phyloP scores from a whole-genome alignment of 2,797 vertebrate species.

The Leuciscus waleckii region DNA sequence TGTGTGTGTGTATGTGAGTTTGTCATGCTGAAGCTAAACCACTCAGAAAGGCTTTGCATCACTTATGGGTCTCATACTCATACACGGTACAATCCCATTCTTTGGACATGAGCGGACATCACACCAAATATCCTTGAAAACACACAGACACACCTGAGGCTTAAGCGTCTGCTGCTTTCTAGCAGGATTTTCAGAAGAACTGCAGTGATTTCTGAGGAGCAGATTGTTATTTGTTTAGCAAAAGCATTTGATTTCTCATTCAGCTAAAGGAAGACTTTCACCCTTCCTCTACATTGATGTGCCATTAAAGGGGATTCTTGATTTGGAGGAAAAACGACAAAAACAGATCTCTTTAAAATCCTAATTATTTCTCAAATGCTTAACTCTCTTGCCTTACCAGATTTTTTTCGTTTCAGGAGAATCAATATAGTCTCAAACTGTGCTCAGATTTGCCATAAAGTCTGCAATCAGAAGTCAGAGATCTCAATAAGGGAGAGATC shows the following conservation, averaged over 20 bases:
- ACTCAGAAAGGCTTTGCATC: conserved; percentile 45
- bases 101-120: conserved; percentile 3
- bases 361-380: background rate
- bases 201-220: conserved; percentile 8
- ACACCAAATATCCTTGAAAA: conserved; percentile 6
- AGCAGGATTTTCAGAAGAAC: conserved; percentile 37
- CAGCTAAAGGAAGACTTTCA: background rate
- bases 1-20: conserved; percentile 14
- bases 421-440: background rate
- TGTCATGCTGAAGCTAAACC: conserved; percentile 29
- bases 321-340: background rate
- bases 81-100: conserved; percentile 4
- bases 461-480: too few relatives aligned
- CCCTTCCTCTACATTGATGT: background rate
- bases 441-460: background rate
- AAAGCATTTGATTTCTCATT: background rate
- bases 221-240: background rate
- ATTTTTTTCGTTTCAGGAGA: background rate
- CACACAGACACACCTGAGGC: conserved; percentile 24
- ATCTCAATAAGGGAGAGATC: too few relatives aligned
- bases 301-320: background rate
- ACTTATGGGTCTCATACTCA: conserved; percentile 29
- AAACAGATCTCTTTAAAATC: background rate
- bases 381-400: background rate
- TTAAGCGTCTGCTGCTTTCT: conserved; percentile 24